These are phyloP conservation scores for Euschistus heros DNA, from an alignment of 1,140 invertebrate genomes.

Conservation along the genomic window DNA sequence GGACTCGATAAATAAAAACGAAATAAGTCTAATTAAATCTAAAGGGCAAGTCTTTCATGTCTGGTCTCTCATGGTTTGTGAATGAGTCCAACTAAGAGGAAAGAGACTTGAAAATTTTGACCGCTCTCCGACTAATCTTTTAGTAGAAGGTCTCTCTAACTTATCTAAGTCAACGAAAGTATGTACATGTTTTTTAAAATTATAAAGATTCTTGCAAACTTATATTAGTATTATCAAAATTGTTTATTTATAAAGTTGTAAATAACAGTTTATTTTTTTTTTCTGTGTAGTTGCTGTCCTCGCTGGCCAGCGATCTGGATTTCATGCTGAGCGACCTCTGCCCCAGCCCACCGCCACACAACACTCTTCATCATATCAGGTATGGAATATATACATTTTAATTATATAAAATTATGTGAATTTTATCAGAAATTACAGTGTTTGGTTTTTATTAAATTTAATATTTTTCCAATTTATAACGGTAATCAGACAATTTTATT, in stretches of 20 bases:
- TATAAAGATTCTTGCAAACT: background rate
- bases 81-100: too few relatives aligned
- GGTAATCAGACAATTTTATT: too few relatives aligned
- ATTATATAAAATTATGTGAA: background rate
- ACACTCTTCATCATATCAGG: conserved; percentile 17
- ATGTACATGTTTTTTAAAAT: background rate
- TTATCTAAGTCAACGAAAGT: too few relatives aligned
- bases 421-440: background rate
- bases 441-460: too few relatives aligned
- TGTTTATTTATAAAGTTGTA: background rate
- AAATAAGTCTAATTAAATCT: too few relatives aligned
- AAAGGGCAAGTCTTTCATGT: too few relatives aligned
- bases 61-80: too few relatives aligned
- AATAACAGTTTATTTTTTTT: conserved; percentile 13
- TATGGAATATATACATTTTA: background rate
- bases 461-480: too few relatives aligned
- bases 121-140: too few relatives aligned
- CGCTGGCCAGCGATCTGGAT: conserved; percentile 57
- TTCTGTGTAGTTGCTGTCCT: conserved; percentile 54
- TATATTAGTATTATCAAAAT: background rate
- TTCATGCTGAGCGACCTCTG: conserved; percentile 58
- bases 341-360: conserved; percentile 35
- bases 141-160: too few relatives aligned
- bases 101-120: too few relatives aligned
- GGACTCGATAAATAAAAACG: too few relatives aligned